A percentile compares a stretch with the other conserved stretches of the same genome.
Evolutionary conservation across 2,797 vertebrate species (phyloP).

Genomic region (Leptoclinus maculatus): DNA sequence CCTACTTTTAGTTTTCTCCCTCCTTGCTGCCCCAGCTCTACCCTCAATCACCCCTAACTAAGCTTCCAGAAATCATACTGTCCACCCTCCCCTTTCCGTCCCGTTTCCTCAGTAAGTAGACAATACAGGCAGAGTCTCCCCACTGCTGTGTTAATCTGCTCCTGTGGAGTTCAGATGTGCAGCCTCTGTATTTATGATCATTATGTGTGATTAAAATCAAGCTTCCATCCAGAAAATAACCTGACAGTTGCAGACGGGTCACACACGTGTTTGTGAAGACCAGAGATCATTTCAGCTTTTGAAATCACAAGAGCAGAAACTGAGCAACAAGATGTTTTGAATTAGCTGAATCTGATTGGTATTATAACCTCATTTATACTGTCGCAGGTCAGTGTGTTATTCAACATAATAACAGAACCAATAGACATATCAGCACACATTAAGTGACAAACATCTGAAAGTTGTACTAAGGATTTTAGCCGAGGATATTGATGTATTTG

Average conservation of each 20-base stretch:
- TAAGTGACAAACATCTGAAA: slow-evolving; percentile 8
- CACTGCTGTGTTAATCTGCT: slow-evolving; percentile 77
- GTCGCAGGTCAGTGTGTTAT: background rate
- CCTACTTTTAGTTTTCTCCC: background rate
- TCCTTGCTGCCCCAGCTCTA: background rate
- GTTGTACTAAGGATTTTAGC: background rate
- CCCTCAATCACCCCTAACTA: background rate
- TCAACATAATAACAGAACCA: background rate
- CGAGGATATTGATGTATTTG: slow-evolving; percentile 2
- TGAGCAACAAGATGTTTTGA: background rate
- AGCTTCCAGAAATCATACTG: slow-evolving; percentile 26
- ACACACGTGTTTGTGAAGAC: slow-evolving; percentile 27
- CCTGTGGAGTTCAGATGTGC: slow-evolving; percentile 60
- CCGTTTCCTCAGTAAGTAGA: slow-evolving; percentile 52
- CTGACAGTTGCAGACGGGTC: slow-evolving; percentile 40
- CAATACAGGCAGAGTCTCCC: slow-evolving; percentile 36
- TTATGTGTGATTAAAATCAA: slow-evolving; percentile 82
- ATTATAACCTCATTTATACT: background rate
- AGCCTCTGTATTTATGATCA: slow-evolving; percentile 50
- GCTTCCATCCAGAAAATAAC: slow-evolving; percentile 32
- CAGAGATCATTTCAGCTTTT: slow-evolving; percentile 5
- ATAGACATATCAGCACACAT: background rate
- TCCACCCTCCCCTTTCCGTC: slow-evolving; percentile 12
- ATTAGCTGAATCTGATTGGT: background rate
- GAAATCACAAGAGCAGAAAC: slow-evolving; percentile 12